Evolutionary conservation across 2,113 vertebrate species (phyloP), one percentile per base, ranked within the genome.

Genomic region (Columba livia): DNA sequence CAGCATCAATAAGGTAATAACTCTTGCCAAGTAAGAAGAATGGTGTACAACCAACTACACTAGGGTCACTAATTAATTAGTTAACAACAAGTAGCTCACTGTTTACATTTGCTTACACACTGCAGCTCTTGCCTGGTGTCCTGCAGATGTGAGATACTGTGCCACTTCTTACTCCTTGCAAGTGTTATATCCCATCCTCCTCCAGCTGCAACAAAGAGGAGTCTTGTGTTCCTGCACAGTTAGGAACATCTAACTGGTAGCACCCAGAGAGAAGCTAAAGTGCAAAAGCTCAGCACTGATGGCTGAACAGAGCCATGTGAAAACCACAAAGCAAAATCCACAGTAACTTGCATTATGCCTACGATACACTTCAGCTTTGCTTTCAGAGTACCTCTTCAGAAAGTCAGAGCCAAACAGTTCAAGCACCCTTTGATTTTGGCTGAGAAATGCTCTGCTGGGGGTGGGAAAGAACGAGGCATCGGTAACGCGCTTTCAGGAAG

Each of bases 351-450:
- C 50, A 61, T 61, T 44, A 85, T 82, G 31, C 5, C 18, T 7
- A 53, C 70, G 11, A 48, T 9, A 28, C 7, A 4, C 77, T 78
- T 31, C 24, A 31, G 47, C 47, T 65, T 80, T 83, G 42, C 61
- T 80, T 74, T 90, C 47, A 38, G 72, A 94, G 60, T 38, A 60
- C 51, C 34, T 78, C 71, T 90, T 85, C 17, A 5, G 21, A 75
- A 56, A 80, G 80, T 11, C 25, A 31, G 38, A 78, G 61, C 8
- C 34, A 84, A 93, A 71, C 56, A 79, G 80, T 61, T 75, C 51
- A 89, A 94, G 95, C 64, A 78, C 29, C 32, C 57, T 92, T 90
- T 94, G 86, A 80, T 91, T 70, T 74, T 31, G 26, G 15, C 77
- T 25, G 42, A 97, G 69, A 64, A 92, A 24, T 25, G 6, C 72